Evolutionary conservation across 2,797 vertebrate species (phyloP).

Genomic region (Ctenosaura bakeri): DNA sequence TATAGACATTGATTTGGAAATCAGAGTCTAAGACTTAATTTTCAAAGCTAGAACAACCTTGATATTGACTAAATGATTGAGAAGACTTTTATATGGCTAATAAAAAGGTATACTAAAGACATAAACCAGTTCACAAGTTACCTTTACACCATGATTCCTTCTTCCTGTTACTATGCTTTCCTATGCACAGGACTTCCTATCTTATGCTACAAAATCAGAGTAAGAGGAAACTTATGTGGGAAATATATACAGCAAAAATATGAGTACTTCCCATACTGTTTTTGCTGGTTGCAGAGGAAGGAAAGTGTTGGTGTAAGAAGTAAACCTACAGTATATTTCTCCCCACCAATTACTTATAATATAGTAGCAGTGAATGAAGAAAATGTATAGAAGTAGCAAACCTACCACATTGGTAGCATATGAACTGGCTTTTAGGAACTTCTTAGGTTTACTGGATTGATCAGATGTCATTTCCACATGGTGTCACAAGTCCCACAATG

Average conservation of each 20-base stretch:
- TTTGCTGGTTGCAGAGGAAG: not conserved
- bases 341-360: not conserved
- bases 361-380: not conserved
- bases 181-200: not conserved
- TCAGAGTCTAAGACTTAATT: slow-evolving; percentile 22
- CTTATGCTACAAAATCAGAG: not conserved
- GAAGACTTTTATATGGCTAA: slow-evolving; percentile 49
- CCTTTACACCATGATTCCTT: not conserved
- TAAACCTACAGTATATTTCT: not conserved
- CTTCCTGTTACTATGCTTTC: not conserved
- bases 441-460: not conserved
- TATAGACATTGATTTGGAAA: slow-evolving; percentile 59
- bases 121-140: slow-evolving; percentile 16
- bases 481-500: too few relatives aligned
- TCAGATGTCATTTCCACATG: too few relatives aligned
- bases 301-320: not conserved
- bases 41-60: slow-evolving; percentile 44
- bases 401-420: not conserved
- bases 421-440: not conserved
- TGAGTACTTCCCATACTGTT: not conserved
- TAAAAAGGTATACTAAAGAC: slow-evolving; percentile 44
- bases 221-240: not conserved
- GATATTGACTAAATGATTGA: not conserved
- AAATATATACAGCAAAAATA: not conserved
- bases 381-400: not conserved